Evolutionary conservation across 64 coral and sea anemone species (phyloP), one percentile per base, ranked within the genome.

Genomic region (Actinia tenebrosa): DNA sequence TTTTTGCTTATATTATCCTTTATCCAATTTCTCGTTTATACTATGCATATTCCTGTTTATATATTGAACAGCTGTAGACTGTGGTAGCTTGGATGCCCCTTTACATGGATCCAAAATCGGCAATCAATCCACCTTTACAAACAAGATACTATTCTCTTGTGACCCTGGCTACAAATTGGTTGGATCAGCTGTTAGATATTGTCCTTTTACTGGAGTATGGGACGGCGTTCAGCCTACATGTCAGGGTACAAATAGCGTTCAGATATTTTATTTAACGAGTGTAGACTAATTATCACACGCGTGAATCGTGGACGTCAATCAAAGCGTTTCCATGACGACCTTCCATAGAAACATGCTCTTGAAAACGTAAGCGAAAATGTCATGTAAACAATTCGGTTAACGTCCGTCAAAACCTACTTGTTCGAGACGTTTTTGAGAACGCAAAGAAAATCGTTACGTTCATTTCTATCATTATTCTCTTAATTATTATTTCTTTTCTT

Each of bases 151-250:
- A 20, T 91, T 82, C 61, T 27, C 43, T 59, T 91, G 90, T 61
- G 71, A 87, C 50, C 27, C 59, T 53, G 90, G 90, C 37, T 87
- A 87, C 85, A 87, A 59, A 7, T 83, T 91, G 53, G 43, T 53
- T 23, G 90, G 90, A 3, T 78, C 84, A 71, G 13, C 59, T 2
- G 42, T 82, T 23, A 83, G 90, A 60, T 54, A 85, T 56, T 91
- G 90, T 17, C 77, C 71, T 22, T 64, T 44, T 26, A 71, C 42
- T 47, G 85, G 60, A 59, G n/a, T 11, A 19, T 91, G 90, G 90
- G 72, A 87, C 22, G 85, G 77, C 26, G 60, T 64, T 55, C 56
- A 86, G 19, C 90, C 90, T n/a, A 91, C 43, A 23, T 91, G 90
- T 85, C 23, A 85, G 13, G 83, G 83, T 85, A 81, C 15, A 50